Percentiles rank a stretch among this genome's conserved stretches.
Conservation (phyloP, 1,140 invertebrate species). For the Sipha flava region DNA sequence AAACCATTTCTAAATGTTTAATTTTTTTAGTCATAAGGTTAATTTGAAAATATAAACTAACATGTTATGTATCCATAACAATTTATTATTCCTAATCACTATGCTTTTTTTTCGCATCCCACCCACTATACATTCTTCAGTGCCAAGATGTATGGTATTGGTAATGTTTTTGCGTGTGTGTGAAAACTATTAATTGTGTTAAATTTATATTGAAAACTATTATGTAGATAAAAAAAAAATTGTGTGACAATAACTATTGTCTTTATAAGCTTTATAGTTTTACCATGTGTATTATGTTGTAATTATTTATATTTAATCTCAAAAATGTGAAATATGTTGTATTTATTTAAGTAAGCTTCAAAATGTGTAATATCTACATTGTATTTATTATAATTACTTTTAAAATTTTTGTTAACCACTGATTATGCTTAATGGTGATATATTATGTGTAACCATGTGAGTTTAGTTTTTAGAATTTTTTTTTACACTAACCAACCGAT, state of each 20-base stretch:
- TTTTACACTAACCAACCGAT: not conserved
- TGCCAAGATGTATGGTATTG: not conserved
- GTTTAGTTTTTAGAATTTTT: conserved; percentile 6
- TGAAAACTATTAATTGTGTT: not conserved
- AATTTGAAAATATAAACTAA: not conserved
- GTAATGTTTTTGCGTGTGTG: not conserved
- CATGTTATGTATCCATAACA: not conserved
- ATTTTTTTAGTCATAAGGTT: too few relatives aligned
- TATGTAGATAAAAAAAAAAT: not conserved
- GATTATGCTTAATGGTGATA: not conserved
- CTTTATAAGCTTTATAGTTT: too few relatives aligned
- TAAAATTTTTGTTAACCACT: not conserved
- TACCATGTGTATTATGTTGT: not conserved
- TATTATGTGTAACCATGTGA: not conserved
- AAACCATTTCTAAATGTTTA: too few relatives aligned
- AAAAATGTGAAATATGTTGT: not conserved
- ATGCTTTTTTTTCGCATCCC: not conserved
- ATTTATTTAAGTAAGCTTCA: not conserved
- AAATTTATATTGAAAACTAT: not conserved
- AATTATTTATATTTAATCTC: not conserved
- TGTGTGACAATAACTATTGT: too few relatives aligned
- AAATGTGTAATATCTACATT: not conserved
- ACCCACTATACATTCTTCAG: not conserved
- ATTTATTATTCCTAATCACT: not conserved
- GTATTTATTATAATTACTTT: not conserved